phyloP scores from a whole-genome alignment of 2,113 vertebrate genomes.

The Heliornis fulica region DNA sequence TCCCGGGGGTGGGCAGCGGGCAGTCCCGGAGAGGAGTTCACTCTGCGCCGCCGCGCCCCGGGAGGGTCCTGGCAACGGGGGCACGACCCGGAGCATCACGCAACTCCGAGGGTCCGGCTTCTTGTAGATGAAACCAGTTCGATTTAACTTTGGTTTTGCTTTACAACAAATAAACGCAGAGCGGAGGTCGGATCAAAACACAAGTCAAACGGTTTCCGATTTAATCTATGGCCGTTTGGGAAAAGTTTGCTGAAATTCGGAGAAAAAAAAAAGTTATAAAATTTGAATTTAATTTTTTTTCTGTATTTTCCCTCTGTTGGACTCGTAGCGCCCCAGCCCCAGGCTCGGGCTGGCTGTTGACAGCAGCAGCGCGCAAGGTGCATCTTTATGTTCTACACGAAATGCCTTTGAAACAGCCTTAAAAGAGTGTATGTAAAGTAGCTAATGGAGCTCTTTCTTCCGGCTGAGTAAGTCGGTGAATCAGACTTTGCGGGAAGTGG shows the following conservation, averaged over 20 bases:
- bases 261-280: background rate
- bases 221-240: background rate
- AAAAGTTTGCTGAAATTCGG: background rate
- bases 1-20: background rate
- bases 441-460: background rate
- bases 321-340: background rate
- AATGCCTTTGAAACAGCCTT: conserved; percentile 8
- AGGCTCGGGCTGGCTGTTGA: background rate
- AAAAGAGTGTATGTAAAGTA: background rate
- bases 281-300: background rate
- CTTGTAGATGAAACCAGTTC: background rate
- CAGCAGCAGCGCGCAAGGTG: background rate
- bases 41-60: background rate
- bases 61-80: background rate
- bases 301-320: background rate
- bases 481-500: conserved; percentile 19
- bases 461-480: background rate
- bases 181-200: background rate
- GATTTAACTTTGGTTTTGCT: background rate
- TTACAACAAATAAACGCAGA: background rate
- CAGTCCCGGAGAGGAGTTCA: background rate
- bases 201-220: background rate
- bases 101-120: background rate
- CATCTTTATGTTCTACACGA: background rate
- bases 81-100: background rate